Conservation (phyloP, 2,797 vertebrate species). For the Intellagama lesueurii region DNA sequence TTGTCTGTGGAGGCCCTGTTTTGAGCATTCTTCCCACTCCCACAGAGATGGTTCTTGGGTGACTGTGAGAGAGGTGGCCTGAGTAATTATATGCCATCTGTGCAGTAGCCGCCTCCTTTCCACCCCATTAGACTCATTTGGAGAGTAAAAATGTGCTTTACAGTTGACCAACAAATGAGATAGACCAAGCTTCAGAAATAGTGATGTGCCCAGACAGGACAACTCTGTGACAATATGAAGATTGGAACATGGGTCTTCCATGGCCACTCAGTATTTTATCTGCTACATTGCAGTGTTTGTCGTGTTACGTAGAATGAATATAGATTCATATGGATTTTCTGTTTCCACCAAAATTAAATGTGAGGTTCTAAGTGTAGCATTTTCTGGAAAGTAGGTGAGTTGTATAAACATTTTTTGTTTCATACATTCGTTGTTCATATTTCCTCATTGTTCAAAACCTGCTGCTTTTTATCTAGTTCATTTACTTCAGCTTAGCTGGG, state of each 20-base stretch:
- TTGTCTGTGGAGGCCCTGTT: too few species aligned
- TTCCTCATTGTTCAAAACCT: too few species aligned
- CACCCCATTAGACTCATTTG: too few species aligned
- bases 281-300: neutral
- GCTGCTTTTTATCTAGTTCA: too few species aligned
- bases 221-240: neutral
- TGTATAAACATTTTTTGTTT: too few species aligned
- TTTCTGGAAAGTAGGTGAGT: neutral
- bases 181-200: neutral
- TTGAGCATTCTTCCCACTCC: too few species aligned
- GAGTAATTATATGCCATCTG: too few species aligned
- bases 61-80: too few species aligned
- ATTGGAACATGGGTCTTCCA: neutral
- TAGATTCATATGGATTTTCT: neutral
- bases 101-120: too few species aligned
- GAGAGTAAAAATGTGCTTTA: neutral
- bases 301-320: neutral
- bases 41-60: too few species aligned
- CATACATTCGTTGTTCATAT: too few species aligned
- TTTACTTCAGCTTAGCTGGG: too few species aligned
- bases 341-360: neutral
- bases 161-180: neutral
- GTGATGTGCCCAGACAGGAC: neutral
- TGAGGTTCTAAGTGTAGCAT: neutral
- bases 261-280: neutral